A percentile compares a stretch with the other conserved stretches of the same genome.
These are phyloP conservation scores for Neoitamus cyanurus DNA, from an alignment of 2,888 invertebrate genomes.

Conservation along the genomic window DNA sequence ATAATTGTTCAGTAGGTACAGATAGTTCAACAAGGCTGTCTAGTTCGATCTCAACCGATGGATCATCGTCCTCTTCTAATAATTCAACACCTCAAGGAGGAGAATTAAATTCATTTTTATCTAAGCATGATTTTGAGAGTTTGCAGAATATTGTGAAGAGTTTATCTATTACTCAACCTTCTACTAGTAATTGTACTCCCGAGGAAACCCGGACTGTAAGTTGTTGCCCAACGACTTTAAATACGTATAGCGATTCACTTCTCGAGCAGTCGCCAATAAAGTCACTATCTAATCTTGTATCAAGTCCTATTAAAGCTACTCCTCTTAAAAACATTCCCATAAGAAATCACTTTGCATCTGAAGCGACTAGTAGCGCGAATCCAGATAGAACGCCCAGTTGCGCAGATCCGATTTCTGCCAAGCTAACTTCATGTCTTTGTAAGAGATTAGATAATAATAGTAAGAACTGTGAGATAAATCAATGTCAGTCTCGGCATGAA, in stretches of 20 bases:
- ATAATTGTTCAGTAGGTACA: slow-evolving; percentile 30
- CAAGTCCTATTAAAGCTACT: slow-evolving; percentile 68
- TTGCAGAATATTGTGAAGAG: slow-evolving; percentile 62
- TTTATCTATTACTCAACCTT: slow-evolving; percentile 59
- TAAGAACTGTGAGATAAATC: slow-evolving; percentile 54
- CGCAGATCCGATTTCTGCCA: slow-evolving; percentile 66
- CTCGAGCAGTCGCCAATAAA: slow-evolving; percentile 71
- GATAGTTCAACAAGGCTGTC: slow-evolving; percentile 33
- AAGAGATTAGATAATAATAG: slow-evolving; percentile 59
- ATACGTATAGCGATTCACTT: slow-evolving; percentile 33
- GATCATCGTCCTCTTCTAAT: slow-evolving; percentile 47
- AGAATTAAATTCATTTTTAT: slow-evolving; percentile 60
- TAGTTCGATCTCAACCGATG: slow-evolving; percentile 44
- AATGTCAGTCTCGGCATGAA: slow-evolving; percentile 54
- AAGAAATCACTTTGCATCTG: slow-evolving; percentile 49
- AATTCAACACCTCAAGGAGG: slow-evolving; percentile 51
- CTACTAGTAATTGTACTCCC: slow-evolving; percentile 41
- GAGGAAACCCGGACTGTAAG: slow-evolving; percentile 17
- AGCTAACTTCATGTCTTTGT: slow-evolving; percentile 66
- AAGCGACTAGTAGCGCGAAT: slow-evolving; percentile 63
- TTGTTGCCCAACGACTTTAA: slow-evolving; percentile 43
- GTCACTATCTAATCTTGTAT: slow-evolving; percentile 73
- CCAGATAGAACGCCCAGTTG: slow-evolving; percentile 50
- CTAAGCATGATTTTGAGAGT: slow-evolving; percentile 61
- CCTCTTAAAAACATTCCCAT: slow-evolving; percentile 62